phyloP scores from a whole-genome alignment of 2,113 vertebrate species.

The Ptyas mucosa region DNA sequence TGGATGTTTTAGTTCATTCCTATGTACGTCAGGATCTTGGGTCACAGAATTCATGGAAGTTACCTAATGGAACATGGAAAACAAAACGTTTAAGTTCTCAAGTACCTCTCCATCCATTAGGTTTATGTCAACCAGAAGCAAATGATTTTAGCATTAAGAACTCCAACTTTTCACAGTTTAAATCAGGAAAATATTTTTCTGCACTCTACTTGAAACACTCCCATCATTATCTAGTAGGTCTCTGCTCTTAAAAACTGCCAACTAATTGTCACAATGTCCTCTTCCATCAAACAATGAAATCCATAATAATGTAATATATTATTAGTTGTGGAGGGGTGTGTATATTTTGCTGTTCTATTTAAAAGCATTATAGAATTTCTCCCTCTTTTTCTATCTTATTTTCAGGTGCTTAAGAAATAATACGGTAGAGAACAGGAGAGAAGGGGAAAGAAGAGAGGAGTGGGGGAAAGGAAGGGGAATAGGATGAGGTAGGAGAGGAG shows the following conservation, averaged over 20 bases:
- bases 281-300: not conserved
- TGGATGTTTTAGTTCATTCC: not conserved
- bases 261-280: not conserved
- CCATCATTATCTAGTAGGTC: not conserved
- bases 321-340: not conserved
- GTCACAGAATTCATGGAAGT: not conserved
- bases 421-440: too few species aligned
- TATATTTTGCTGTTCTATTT: conserved; percentile 40
- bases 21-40: not conserved
- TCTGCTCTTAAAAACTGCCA: not conserved
- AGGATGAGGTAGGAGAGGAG: too few species aligned
- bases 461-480: too few species aligned
- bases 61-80: not conserved
- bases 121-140: not conserved
- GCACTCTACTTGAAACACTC: not conserved
- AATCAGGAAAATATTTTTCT: not conserved
- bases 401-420: not conserved
- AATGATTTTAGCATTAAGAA: not conserved
- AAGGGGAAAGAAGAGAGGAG: too few species aligned
- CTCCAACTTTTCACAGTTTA: not conserved
- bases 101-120: not conserved
- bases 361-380: conserved; percentile 59
- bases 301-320: not conserved
- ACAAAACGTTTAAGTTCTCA: not conserved
- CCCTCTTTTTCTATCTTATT: not conserved